These are phyloP conservation scores for Papilio aristodemus DNA, from an alignment of 1,140 invertebrate species.

Conservation along the genomic window DNA sequence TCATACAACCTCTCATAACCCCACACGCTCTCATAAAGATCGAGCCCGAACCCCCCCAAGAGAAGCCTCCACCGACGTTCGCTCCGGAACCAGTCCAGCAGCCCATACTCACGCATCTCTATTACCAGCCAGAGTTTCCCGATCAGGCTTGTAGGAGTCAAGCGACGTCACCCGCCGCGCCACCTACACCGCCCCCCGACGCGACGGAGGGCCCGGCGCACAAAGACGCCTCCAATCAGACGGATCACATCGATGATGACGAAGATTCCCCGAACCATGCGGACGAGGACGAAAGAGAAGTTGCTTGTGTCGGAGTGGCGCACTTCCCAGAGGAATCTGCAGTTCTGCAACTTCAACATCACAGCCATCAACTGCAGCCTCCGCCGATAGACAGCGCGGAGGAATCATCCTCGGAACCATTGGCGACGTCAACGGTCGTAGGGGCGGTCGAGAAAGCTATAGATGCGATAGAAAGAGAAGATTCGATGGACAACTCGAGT, in stretches of 20 bases:
- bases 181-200: constrained; percentile 83
- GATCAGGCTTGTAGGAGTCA: constrained; percentile 80
- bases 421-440: constrained; percentile 51
- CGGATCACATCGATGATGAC: constrained; percentile 83
- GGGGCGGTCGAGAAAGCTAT: constrained; percentile 70
- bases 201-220: constrained; percentile 81
- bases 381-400: constrained; percentile 63
- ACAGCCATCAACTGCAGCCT: constrained; percentile 43
- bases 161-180: constrained; percentile 78
- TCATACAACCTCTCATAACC: constrained; percentile 81
- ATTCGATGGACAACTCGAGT: constrained; percentile 61
- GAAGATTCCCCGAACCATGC: constrained; percentile 71
- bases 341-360: constrained; percentile 44
- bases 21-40: constrained; percentile 84
- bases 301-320: constrained; percentile 73
- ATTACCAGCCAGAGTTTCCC: constrained; percentile 77
- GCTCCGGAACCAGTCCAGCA: constrained; percentile 83
- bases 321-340: constrained; percentile 65
- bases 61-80: constrained; percentile 65
- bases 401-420: constrained; percentile 64
- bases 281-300: constrained; percentile 79
- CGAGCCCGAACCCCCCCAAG: constrained; percentile 81
- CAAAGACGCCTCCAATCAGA: constrained; percentile 90
- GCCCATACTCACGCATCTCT: constrained; percentile 80
- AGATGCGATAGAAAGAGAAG: constrained; percentile 71